Evolutionary conservation across 2,888 invertebrate species (phyloP).

Genomic region (Andrena minutula): DNA sequence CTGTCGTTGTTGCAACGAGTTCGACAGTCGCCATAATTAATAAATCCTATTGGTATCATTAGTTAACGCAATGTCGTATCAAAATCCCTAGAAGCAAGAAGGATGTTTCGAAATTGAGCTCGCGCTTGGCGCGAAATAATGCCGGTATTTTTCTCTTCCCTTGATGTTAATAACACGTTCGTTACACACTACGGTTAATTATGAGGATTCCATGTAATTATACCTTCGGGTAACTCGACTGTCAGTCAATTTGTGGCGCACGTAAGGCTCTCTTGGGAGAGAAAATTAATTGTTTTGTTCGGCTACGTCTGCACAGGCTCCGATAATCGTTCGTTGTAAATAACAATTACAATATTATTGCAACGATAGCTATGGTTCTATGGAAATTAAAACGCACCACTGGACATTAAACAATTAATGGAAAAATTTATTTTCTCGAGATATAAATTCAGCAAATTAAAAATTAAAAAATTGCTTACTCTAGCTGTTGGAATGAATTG

Average conservation of each 20-base stretch:
- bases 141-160: slow-evolving; percentile 8
- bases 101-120: slow-evolving; percentile 28
- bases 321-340: slow-evolving; percentile 36
- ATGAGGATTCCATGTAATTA: slow-evolving; percentile 51
- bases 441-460: too few species aligned
- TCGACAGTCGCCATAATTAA: slow-evolving; percentile 22
- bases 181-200: slow-evolving; percentile 48
- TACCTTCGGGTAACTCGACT: slow-evolving; percentile 38
- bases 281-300: slow-evolving; percentile 55
- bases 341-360: slow-evolving; percentile 5
- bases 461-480: too few species aligned
- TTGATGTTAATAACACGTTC: slow-evolving; percentile 51
- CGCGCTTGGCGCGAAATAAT: slow-evolving; percentile 18
- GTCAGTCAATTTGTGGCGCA: slow-evolving; percentile 44
- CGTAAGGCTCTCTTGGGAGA: slow-evolving; percentile 26
- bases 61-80: slow-evolving; percentile 21
- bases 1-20: not conserved
- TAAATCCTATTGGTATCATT: slow-evolving; percentile 10
- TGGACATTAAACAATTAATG: not conserved
- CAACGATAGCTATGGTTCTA: not conserved
- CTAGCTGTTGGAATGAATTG: too few species aligned
- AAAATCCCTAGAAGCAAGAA: slow-evolving; percentile 6
- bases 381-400: not conserved
- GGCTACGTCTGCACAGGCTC: slow-evolving; percentile 18
- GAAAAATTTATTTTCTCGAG: not conserved